Base-by-base conservation (phyloP, 2,888 invertebrate genomes). In the Drosophila tripunctata region DNA sequence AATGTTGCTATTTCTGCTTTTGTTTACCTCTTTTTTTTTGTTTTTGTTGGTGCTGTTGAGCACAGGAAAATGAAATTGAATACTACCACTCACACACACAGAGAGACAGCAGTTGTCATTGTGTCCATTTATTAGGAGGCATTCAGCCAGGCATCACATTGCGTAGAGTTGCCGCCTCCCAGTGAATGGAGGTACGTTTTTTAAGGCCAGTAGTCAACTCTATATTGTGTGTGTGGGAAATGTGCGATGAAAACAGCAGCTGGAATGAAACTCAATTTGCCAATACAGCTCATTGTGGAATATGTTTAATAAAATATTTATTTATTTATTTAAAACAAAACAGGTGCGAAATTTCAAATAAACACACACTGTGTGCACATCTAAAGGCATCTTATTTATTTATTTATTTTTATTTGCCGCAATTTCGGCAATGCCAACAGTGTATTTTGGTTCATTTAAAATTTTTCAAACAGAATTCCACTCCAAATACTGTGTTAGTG, bases 231-330 rank as follows among this genome's bases (percentile, higher is more conserved):
- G 67, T 62, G 61, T 15, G 51, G 30, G 15, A 48, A 33, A 15
- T 15, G 19, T 35, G 24, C n/a, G 38, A 8, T 38, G 14, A 12
- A 10, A 54, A 17, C 36, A 38, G 8, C 27, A 8, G 27, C 40
- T 33, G 14, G 47, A 24, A 54, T 50, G 47, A 61, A 81, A 81
- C 75, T 72, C 81, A 80, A 80, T 68, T 78, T 68, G 14, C 5
- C 47, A 47, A 17, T 33, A 15, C 10, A 12, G 45, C 27, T 43
- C 51, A 47, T 41, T 41, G 38, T n/a, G 55, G 31, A 33, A 43
- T 47, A 33, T 66, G 67, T 65, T 66, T 77, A 80, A 77, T 80
- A 67, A 83, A 83, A 80, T 83, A 80, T 80, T 80, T 80, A 80
- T 71, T 58, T 67, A 40, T 47, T 47, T 48, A 43, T 52, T 35